These are phyloP conservation scores for Pipistrellus nathusii DNA, from an alignment of 2,797 vertebrate species.

Conservation along the genomic window DNA sequence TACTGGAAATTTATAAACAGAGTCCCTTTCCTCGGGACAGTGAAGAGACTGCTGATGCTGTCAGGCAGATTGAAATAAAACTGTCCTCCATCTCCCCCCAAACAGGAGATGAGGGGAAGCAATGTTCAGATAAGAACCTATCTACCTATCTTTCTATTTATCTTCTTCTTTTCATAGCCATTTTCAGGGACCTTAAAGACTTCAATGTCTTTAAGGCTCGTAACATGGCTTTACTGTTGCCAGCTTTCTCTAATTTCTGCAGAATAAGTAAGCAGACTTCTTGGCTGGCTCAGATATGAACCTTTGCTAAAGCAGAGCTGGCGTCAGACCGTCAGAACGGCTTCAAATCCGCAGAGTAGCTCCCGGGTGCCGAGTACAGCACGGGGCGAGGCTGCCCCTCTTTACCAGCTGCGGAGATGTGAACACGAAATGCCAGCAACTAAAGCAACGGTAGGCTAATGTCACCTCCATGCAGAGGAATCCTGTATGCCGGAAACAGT, in stretches of 20 bases:
- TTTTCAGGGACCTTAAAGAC: too few relatives aligned
- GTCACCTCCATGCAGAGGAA: slow-evolving; percentile 46
- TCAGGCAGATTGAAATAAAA: background rate
- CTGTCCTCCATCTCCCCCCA: too few relatives aligned
- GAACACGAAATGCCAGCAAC: slow-evolving; percentile 14
- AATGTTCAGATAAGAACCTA: background rate
- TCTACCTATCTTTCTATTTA: too few relatives aligned
- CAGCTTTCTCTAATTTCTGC: too few relatives aligned
- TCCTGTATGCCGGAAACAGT: slow-evolving; percentile 35
- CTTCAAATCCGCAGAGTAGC: slow-evolving; percentile 19
- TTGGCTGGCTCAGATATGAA: too few relatives aligned
- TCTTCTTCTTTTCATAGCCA: too few relatives aligned
- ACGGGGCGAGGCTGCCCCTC: background rate
- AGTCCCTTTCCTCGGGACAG: slow-evolving; percentile 22
- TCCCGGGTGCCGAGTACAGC: background rate
- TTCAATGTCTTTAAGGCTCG: too few relatives aligned
- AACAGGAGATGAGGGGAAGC: background rate
- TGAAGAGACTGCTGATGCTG: background rate
- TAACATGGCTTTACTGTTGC: too few relatives aligned
- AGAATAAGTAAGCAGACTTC: too few relatives aligned
- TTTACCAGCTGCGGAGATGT: slow-evolving; percentile 25
- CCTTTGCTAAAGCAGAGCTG: slow-evolving; percentile 20
- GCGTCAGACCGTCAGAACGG: background rate
- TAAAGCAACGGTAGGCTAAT: slow-evolving; percentile 36
- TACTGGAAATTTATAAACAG: slow-evolving; percentile 11